Base-by-base conservation (phyloP, 92 coral and sea anemone genomes). In the Scolanthus callimorphus region DNA sequence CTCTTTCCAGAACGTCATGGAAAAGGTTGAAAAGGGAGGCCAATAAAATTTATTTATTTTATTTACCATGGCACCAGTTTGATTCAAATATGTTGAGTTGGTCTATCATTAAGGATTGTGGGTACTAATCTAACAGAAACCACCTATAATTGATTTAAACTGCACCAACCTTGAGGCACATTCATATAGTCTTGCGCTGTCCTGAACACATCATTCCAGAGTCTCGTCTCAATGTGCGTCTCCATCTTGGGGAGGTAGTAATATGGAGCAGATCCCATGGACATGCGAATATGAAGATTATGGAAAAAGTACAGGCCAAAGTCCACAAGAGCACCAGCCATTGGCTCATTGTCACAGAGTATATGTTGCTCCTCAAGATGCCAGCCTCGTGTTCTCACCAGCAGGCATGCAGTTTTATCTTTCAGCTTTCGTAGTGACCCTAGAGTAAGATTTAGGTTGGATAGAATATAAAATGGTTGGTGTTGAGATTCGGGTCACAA, bases 141-240 rank as follows among this genome's bases (percentile, higher is more conserved):
- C n/a, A n/a, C n/a, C n/a, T n/a, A n/a, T n/a, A n/a, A n/a, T n/a
- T n/a, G n/a, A n/a, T n/a, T n/a, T n/a, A n/a, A n/a, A n/a, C n/a
- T n/a, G n/a, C n/a, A n/a, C n/a, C n/a, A n/a, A 80, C 98, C 98
- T 80, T 92, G 98, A 13, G 98, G 98, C 25, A 92, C 86, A 4
- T 76, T 63, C 84, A 81, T 67, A 65, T 88, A 88, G 58, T 92
- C 96, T 59, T 92, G 96, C 19, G 98, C 86, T 31, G 87, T 87
- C 66, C 81, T 86, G 45, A 92, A 92, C 45, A 92, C 98, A 43
- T 92, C 92, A 65, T 92, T 92, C 98, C 98, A 92, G 77, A 92
- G 70, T 17, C 98, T 79, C 20, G 96, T 88, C 55, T 88, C 98
- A 53, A 65, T 75, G 55, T 55, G 88, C 10, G 98, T 92, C 61